A percentile compares a stretch with the other conserved stretches of the same genome.
phyloP scores from a whole-genome alignment of 2,113 vertebrate genomes.

The Thermophis baileyi region DNA sequence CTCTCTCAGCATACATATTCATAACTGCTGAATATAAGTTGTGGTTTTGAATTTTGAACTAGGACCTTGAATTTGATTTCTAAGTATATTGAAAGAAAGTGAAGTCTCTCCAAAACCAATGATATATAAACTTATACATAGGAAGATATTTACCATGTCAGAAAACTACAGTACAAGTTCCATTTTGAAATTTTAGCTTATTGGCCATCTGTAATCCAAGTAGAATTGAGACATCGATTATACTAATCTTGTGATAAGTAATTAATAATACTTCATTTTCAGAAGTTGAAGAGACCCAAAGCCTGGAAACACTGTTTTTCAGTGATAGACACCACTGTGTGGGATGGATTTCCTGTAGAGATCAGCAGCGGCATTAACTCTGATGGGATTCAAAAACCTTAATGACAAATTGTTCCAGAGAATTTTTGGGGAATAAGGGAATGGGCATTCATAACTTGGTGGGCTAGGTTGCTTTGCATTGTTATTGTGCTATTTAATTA shows the following conservation, averaged over 20 bases:
- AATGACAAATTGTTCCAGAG: neutral
- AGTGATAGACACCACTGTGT: neutral
- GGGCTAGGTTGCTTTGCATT: neutral
- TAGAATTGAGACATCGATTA: neutral
- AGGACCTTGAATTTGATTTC: neutral
- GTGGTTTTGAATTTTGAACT: neutral
- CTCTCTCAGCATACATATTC: neutral
- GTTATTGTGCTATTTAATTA: neutral
- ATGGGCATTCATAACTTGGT: neutral
- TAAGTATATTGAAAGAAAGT: neutral
- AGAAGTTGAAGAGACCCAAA: neutral
- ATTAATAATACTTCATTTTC: neutral
- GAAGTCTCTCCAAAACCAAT: neutral
- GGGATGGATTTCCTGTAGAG: neutral
- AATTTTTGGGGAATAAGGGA: neutral
- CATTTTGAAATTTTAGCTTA: neutral
- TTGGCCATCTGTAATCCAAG: neutral
- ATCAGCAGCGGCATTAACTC: neutral
- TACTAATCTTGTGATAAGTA: neutral
- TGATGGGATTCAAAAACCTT: neutral
- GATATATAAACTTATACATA: neutral
- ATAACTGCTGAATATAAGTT: neutral
- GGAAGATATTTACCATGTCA: neutral
- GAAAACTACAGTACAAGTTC: neutral
- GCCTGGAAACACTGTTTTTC: neutral